A percentile compares a stretch with the other conserved stretches of the same genome.
These are phyloP conservation scores for Hyles euphorbiae DNA, from an alignment of 1,140 invertebrate genomes.

Conservation along the genomic window DNA sequence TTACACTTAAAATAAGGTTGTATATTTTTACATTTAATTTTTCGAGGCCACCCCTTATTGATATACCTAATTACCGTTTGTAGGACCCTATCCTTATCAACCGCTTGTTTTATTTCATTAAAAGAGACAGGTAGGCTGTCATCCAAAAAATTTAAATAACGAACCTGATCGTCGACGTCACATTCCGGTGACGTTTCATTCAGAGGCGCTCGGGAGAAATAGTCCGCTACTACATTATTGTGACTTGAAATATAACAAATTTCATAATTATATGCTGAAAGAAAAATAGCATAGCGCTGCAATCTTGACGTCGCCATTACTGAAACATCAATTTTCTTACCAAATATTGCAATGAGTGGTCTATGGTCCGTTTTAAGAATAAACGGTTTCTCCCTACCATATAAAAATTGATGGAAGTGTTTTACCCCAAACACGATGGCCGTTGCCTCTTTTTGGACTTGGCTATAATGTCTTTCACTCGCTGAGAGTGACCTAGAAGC, in stretches of 20 bases:
- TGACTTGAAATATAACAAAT: too few species aligned
- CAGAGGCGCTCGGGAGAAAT: too few species aligned
- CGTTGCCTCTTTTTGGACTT: conserved; percentile 68
- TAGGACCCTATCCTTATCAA: conserved; percentile 15
- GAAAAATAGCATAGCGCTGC: conserved; percentile 1
- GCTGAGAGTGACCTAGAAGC: conserved; percentile 47
- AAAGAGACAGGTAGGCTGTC: conserved; percentile 9
- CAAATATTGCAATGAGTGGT: conserved; percentile 26
- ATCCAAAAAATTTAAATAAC: too few species aligned
- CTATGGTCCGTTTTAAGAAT: conserved; percentile 27
- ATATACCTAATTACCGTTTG: conserved; percentile 26
- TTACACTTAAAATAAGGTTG: conserved; percentile 32
- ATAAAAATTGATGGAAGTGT: conserved; percentile 29
- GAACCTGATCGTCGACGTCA: too few species aligned
- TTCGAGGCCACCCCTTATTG: conserved; percentile 9
- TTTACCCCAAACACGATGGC: conserved; percentile 61
- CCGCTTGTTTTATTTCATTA: neutral
- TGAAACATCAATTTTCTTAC: conserved; percentile 21
- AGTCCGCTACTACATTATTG: too few species aligned
- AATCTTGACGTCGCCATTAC: conserved; percentile 16
- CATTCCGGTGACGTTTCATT: too few species aligned
- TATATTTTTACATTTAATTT: conserved; percentile 10
- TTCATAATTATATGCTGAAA: conserved; percentile 27
- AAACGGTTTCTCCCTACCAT: conserved; percentile 9
- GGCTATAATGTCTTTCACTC: conserved; percentile 62